Conservation (phyloP, 2,113 vertebrate species). For the Smithornis capensis region DNA sequence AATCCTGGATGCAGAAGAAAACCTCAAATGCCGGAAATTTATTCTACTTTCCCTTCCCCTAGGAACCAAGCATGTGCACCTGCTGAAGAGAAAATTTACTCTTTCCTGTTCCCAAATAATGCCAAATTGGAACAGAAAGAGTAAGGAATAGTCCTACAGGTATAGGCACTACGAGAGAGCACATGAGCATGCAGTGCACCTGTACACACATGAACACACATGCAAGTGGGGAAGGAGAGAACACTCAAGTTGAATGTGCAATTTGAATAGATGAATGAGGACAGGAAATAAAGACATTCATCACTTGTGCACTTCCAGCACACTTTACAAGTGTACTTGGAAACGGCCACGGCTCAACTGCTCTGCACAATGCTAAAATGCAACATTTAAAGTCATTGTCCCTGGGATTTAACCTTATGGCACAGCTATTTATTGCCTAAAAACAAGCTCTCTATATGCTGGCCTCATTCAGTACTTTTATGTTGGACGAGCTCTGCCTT, state of each 20-base stretch:
- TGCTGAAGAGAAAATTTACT: background rate
- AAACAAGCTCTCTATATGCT: background rate
- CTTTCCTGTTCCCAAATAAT: background rate
- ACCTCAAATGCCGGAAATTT: constrained; percentile 23
- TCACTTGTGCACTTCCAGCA: background rate
- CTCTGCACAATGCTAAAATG: background rate
- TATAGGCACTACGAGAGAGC: rapidly evolving
- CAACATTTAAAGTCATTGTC: background rate
- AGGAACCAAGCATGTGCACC: constrained; percentile 16
- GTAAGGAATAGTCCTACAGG: background rate
- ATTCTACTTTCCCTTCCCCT: background rate
- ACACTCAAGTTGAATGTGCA: background rate
- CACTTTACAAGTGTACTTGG: background rate
- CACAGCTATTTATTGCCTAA: background rate
- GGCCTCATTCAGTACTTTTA: background rate
- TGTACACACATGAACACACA: rapidly evolving
- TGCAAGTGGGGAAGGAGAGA: background rate
- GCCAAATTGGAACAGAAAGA: background rate
- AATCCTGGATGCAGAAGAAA: constrained; percentile 46
- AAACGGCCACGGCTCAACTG: background rate
- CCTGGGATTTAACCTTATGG: background rate
- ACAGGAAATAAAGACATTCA: background rate
- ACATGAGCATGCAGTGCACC: rapidly evolving
- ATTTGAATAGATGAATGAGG: background rate
- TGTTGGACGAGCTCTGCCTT: background rate